Evolutionary conservation across 53 echinoderm and acorn worm species (phyloP).

Genomic region (Stichopus horrens): DNA sequence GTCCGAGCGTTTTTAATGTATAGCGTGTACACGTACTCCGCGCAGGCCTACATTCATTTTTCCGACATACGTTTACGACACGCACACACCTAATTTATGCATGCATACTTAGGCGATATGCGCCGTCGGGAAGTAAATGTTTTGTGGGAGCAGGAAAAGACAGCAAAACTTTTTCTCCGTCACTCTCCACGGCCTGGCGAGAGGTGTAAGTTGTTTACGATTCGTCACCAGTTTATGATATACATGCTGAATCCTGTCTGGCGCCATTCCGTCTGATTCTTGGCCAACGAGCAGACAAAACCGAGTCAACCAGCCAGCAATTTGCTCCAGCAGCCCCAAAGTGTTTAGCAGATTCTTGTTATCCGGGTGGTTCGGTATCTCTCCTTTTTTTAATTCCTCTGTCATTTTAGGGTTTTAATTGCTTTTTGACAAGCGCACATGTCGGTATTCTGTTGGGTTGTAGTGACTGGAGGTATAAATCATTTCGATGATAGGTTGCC

Average conservation of each 20-base stretch:
- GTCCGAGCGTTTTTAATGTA: no score
- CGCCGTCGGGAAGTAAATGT: neutral
- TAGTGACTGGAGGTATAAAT: neutral
- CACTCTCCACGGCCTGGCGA: neutral
- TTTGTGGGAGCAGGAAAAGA: neutral
- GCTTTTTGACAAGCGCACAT: slow-evolving; percentile 38
- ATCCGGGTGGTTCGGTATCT: slow-evolving; percentile 20
- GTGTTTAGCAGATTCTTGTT: slow-evolving; percentile 27
- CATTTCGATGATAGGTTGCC: neutral
- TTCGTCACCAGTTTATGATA: slow-evolving; percentile 25
- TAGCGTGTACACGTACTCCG: no score
- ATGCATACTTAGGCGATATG: no score
- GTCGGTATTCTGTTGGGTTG: slow-evolving; percentile 25
- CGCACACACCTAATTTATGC: no score
- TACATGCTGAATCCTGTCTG: slow-evolving; percentile 30
- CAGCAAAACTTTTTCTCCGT: neutral
- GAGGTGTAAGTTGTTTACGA: slow-evolving; percentile 45
- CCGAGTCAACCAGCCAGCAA: slow-evolving; percentile 27
- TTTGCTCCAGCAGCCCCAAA: slow-evolving; percentile 38
- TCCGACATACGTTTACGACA: no score
- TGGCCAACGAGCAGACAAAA: slow-evolving; percentile 20
- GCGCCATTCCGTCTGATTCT: slow-evolving; percentile 38
- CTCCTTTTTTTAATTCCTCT: slow-evolving; percentile 15
- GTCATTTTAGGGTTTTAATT: slow-evolving; percentile 33
- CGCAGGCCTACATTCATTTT: no score